phyloP scores from a whole-genome alignment of 2,888 invertebrate species.

The Atrina japonica region DNA sequence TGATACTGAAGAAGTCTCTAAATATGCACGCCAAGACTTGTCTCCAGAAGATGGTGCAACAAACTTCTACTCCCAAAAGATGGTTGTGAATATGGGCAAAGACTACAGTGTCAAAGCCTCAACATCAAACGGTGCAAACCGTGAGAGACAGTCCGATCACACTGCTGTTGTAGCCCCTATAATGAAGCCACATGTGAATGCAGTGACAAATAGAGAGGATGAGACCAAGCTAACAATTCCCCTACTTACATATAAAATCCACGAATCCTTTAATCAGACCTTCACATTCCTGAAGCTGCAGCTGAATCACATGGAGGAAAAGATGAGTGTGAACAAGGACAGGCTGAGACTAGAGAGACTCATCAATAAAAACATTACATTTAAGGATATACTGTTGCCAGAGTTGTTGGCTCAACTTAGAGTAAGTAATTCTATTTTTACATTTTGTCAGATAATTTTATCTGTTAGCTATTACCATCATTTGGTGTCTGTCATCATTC shows the following conservation, averaged over 20 bases:
- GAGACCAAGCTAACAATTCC: slow-evolving; percentile 69
- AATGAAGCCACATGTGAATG: slow-evolving; percentile 49
- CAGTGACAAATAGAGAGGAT: slow-evolving; percentile 59
- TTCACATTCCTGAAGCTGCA: slow-evolving; percentile 68
- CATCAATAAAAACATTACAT: slow-evolving; percentile 52
- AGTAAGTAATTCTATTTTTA: slow-evolving; percentile 17
- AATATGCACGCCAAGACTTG: slow-evolving; percentile 55
- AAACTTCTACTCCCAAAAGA: slow-evolving; percentile 23
- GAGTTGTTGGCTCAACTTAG: slow-evolving; percentile 26
- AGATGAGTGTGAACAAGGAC: slow-evolving; percentile 59
- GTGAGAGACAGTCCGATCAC: slow-evolving; percentile 46
- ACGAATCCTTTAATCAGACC: slow-evolving; percentile 71
- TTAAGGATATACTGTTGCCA: slow-evolving; percentile 27
- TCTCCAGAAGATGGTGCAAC: slow-evolving; percentile 35
- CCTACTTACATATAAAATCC: slow-evolving; percentile 68
- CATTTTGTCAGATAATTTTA: neutral
- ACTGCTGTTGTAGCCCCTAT: slow-evolving; percentile 59
- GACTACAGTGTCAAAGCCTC: slow-evolving; percentile 23
- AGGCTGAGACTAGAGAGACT: slow-evolving; percentile 66
- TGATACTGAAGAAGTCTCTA: slow-evolving; percentile 45
- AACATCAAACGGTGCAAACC: slow-evolving; percentile 6
- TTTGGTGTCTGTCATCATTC: neutral
- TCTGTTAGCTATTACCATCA: neutral
- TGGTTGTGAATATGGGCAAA: slow-evolving; percentile 25
- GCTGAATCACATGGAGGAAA: slow-evolving; percentile 66